A percentile compares a stretch with the other conserved stretches of the same genome.
Conservation (phyloP, 2,888 invertebrate species). For the Drosophila fungiperda region DNA sequence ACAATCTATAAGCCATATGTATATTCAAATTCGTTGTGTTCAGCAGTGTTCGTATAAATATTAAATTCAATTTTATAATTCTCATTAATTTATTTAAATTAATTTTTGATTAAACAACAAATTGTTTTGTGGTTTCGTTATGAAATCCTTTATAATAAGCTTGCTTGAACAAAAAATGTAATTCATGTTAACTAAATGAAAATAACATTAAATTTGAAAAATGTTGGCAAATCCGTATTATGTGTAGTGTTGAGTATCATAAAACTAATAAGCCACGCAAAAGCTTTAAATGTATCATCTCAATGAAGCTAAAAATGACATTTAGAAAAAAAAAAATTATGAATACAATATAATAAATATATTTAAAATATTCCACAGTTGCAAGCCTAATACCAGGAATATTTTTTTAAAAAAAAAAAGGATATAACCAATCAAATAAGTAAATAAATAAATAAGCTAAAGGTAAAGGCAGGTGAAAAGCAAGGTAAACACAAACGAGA, state of each 20-base stretch:
- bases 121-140: not conserved
- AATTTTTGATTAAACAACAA: not conserved
- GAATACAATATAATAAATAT: not conserved
- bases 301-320: not conserved
- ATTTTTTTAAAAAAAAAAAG: not conserved
- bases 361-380: not conserved
- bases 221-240: not conserved
- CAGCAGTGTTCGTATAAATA: not conserved
- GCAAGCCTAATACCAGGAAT: not conserved
- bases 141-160: not conserved
- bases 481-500: not conserved
- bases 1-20: constrained; percentile 25
- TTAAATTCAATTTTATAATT: not conserved
- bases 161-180: not conserved
- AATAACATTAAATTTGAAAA: not conserved
- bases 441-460: not conserved
- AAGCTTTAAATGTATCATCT: not conserved
- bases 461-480: not conserved
- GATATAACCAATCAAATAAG: not conserved
- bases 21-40: constrained; percentile 1
- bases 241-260: not conserved
- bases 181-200: not conserved
- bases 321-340: not conserved
- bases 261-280: not conserved
- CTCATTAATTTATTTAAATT: not conserved